Evolutionary conservation across 2,888 invertebrate species (phyloP).

Genomic region (Apotomis capreana): DNA sequence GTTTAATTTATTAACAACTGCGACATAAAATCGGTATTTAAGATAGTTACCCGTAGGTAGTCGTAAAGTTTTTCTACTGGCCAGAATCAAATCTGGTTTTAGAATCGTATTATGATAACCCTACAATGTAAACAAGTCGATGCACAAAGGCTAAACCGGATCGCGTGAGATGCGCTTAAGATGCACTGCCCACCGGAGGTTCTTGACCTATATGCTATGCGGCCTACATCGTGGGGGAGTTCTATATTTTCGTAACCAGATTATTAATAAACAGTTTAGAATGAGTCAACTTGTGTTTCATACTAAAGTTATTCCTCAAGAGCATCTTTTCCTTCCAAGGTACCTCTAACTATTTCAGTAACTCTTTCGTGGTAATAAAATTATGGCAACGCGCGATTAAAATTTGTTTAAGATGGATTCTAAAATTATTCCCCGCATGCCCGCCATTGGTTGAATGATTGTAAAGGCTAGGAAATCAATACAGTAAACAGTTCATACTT

Average conservation of each 20-base stretch:
- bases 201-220: slow-evolving; percentile 67
- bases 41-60: background rate
- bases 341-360: background rate
- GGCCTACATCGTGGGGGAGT: slow-evolving; percentile 49
- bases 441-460: slow-evolving; percentile 19
- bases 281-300: slow-evolving; percentile 11
- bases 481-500: slow-evolving; percentile 53
- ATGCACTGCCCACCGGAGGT: slow-evolving; percentile 60
- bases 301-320: background rate
- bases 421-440: slow-evolving; percentile 19
- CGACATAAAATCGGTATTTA: background rate
- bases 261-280: slow-evolving; percentile 41
- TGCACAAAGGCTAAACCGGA: slow-evolving; percentile 51
- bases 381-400: slow-evolving; percentile 10
- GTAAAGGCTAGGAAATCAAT: slow-evolving; percentile 52
- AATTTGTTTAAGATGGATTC: slow-evolving; percentile 10
- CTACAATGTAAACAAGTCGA: slow-evolving; percentile 38
- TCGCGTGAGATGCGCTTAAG: slow-evolving; percentile 56
- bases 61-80: background rate
- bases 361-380: background rate
- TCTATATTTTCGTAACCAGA: slow-evolving; percentile 56
- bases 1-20: background rate
- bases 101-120: slow-evolving; percentile 19
- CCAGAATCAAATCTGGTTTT: slow-evolving; percentile 10
- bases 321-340: background rate